Evolutionary conservation across 2,888 invertebrate genomes (phyloP).

Genomic region (Physocephala rufipes): DNA sequence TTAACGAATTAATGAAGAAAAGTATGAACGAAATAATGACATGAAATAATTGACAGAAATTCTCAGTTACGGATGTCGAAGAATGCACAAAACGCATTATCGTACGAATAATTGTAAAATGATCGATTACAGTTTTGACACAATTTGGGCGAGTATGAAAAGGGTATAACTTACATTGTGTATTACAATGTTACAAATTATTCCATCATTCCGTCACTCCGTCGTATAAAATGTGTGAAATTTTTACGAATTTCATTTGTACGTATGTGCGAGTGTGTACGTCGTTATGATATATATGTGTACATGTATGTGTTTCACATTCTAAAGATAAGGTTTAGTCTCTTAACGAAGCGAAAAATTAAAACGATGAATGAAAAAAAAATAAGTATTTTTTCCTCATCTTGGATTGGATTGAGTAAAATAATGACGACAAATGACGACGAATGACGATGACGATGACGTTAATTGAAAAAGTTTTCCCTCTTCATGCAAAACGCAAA

Average conservation of each 20-base stretch:
- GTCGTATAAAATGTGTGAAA: slow-evolving; percentile 20
- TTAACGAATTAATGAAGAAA: background rate
- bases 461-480: slow-evolving; percentile 35
- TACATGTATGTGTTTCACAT: no score
- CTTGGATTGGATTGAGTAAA: slow-evolving; percentile 19
- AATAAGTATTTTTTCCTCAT: slow-evolving; percentile 3
- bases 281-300: no score
- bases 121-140: slow-evolving; percentile 64
- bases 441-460: slow-evolving; percentile 8
- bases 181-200: slow-evolving; percentile 29
- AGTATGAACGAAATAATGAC: background rate
- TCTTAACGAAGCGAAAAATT: background rate
- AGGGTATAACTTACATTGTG: background rate
- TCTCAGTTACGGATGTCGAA: background rate
- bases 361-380: slow-evolving; percentile 18
- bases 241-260: background rate
- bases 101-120: slow-evolving; percentile 57
- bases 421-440: no score
- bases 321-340: no score
- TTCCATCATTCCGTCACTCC: no score
- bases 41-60: background rate
- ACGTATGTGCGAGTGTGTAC: background rate
- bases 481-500: slow-evolving; percentile 9
- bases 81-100: background rate
- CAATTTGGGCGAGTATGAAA: slow-evolving; percentile 11